Conservation (phyloP, 2,113 vertebrate genomes). For the Engraulis encrasicolus region DNA sequence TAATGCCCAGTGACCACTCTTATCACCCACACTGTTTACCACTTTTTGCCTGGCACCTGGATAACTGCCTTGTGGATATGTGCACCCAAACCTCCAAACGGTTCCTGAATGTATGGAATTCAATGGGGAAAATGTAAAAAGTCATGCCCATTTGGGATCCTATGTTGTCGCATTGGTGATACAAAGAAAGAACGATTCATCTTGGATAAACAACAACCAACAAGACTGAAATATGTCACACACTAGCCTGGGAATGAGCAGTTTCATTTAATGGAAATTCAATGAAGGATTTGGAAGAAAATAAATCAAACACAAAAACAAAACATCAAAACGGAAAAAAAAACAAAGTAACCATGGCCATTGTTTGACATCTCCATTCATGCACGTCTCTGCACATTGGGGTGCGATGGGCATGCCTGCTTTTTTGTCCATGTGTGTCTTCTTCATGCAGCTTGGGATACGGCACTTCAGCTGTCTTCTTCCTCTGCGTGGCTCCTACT, state of each 20-base stretch:
- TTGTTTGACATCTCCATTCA: conserved; percentile 43
- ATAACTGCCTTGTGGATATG: too few relatives aligned
- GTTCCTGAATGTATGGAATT: too few relatives aligned
- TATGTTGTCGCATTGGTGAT: not conserved
- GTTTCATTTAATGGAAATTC: conserved; percentile 35
- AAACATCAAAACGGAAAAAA: not conserved
- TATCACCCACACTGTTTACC: too few relatives aligned
- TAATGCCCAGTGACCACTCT: too few relatives aligned
- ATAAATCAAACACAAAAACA: too few relatives aligned
- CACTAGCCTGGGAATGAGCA: conserved; percentile 40
- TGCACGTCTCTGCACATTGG: conserved; percentile 43
- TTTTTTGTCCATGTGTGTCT: conserved; percentile 35
- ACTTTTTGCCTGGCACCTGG: too few relatives aligned
- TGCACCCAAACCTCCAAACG: too few relatives aligned
- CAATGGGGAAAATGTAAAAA: too few relatives aligned
- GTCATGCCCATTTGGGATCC: too few relatives aligned
- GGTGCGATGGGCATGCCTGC: conserved; percentile 51
- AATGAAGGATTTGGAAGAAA: conserved; percentile 24
- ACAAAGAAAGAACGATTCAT: not conserved
- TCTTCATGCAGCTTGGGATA: conserved; percentile 42
- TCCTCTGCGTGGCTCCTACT: not conserved
- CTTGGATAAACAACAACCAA: not conserved
- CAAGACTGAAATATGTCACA: conserved; percentile 32
- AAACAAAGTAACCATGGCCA: conserved; percentile 13
- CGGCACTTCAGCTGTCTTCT: conserved; percentile 20